A percentile compares a stretch with the other conserved stretches of the same genome.
These are phyloP conservation scores for Melanocharis versteri DNA, from an alignment of 2,113 vertebrate genomes.

Conservation along the genomic window DNA sequence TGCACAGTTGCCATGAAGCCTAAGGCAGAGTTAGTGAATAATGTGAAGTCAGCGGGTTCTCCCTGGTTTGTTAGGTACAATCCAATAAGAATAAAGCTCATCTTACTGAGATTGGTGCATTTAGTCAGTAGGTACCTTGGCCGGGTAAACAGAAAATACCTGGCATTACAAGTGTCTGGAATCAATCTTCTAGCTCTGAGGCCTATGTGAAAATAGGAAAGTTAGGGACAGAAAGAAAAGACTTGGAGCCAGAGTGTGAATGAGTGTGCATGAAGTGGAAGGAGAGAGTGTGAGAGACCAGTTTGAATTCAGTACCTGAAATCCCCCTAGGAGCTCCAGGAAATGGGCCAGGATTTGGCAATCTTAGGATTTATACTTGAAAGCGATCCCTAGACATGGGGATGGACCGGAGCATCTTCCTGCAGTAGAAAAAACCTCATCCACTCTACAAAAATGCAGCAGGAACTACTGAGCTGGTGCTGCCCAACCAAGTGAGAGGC, in stretches of 20 bases:
- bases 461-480: neutral
- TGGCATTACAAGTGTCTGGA: neutral
- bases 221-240: neutral
- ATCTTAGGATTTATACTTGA: neutral
- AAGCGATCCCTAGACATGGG: neutral
- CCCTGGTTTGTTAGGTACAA: neutral
- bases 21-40: neutral
- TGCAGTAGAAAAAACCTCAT: neutral
- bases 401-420: neutral
- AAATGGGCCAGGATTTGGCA: neutral
- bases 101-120: neutral
- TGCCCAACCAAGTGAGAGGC: neutral
- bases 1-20: neutral
- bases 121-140: neutral
- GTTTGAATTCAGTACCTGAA: neutral
- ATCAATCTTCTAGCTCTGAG: neutral
- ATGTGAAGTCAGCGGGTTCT: neutral
- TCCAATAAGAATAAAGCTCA: neutral
- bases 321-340: neutral
- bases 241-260: neutral
- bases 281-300: neutral
- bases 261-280: accelerated
- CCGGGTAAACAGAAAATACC: neutral
- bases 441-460: neutral
- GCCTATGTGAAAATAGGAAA: neutral